Conservation (phyloP, 2,888 invertebrate genomes). For the Philonicus albiceps region DNA sequence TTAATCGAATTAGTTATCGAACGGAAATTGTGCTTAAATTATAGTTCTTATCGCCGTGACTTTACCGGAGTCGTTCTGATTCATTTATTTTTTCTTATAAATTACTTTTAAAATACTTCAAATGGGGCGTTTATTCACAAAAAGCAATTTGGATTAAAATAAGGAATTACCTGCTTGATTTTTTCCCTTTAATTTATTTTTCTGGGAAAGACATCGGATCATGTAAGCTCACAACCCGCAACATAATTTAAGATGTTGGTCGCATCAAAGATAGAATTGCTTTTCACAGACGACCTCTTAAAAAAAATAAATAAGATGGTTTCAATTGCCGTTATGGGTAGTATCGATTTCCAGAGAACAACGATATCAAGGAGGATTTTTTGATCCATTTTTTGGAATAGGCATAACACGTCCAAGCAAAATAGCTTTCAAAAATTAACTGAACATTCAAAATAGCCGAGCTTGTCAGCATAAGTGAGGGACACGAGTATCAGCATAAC, state of each 20-base stretch:
- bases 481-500: too few relatives aligned
- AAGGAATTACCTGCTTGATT: background rate
- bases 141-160: background rate
- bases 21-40: background rate
- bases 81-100: background rate
- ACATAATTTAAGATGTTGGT: background rate
- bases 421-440: too few relatives aligned
- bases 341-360: background rate
- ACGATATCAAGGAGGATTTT: background rate
- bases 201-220: background rate
- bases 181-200: background rate
- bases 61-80: background rate
- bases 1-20: background rate
- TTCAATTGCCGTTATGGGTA: background rate
- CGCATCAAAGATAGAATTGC: background rate
- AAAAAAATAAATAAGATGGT: background rate
- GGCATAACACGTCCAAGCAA: too few relatives aligned
- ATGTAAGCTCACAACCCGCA: background rate
- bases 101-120: background rate
- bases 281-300: background rate
- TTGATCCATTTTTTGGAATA: too few relatives aligned
- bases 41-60: background rate
- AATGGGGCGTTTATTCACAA: background rate
- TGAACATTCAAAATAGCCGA: too few relatives aligned
- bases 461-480: too few relatives aligned